A percentile compares a stretch with the other conserved stretches of the same genome.
Evolutionary conservation across 1,140 invertebrate species (phyloP).

Genomic region (Drosophila insularis): DNA sequence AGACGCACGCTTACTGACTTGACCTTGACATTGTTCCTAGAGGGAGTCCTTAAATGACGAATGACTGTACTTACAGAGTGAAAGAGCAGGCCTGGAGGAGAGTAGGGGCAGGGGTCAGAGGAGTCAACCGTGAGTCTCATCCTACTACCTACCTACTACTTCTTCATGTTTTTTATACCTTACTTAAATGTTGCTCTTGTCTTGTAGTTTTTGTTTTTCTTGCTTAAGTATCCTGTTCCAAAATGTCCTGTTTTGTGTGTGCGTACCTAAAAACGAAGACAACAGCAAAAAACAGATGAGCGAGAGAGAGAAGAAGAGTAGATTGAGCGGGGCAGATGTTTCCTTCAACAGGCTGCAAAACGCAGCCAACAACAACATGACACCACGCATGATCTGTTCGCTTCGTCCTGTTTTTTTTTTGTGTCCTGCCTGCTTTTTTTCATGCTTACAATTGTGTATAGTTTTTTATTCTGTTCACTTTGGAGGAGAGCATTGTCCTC

Average conservation of each 20-base stretch:
- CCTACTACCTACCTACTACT: constrained; percentile 4
- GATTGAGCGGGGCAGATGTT: constrained; percentile 40
- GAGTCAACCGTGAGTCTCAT: constrained; percentile 11
- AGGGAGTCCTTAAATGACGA: constrained; percentile 4
- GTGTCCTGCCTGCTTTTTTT: constrained; percentile 14
- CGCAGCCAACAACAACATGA: not conserved
- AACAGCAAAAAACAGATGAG: constrained; percentile 13
- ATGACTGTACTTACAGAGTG: not conserved
- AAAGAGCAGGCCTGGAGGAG: not conserved
- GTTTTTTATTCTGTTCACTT: constrained; percentile 7
- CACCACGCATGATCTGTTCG: constrained; percentile 39
- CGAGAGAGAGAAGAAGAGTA: constrained; percentile 11
- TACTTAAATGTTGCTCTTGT: constrained; percentile 18
- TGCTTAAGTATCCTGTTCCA: constrained; percentile 28
- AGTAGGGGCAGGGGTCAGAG: not conserved
- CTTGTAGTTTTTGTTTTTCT: not conserved
- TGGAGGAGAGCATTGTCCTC: not conserved
- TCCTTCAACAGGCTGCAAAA: constrained; percentile 28
- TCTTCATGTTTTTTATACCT: constrained; percentile 6
- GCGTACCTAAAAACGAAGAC: constrained; percentile 2
- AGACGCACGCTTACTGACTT: constrained; percentile 10
- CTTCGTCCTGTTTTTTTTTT: constrained; percentile 9
- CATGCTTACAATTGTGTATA: constrained; percentile 14
- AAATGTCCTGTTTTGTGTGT: constrained; percentile 17
- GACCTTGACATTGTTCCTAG: constrained; percentile 42